Base-by-base conservation (phyloP, 2,888 invertebrate species). In the Euclidia mi region DNA sequence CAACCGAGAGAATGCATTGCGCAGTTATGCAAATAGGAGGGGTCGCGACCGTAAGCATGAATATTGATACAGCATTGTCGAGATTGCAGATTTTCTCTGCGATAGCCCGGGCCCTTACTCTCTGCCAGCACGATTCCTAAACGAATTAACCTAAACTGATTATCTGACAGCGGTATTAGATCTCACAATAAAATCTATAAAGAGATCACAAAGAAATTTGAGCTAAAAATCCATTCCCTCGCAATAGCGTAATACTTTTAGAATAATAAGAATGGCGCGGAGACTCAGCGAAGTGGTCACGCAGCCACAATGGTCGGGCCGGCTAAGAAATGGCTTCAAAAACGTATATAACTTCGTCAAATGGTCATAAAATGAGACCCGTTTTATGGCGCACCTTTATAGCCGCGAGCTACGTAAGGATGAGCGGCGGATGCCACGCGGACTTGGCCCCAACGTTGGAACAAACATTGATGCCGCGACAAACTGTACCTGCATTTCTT, bases 31-130 rank as follows among this genome's bases (percentile, higher is more conserved):
- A 92, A 94, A 94, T 94, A 88, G 85, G 82, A 72, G 83, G 77
- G 93, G 93, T 93, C 94, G 91, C 92, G 93, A 92, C 92, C 93
- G 89, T 84, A 85, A 85, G 88, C 90, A 94, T 94, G 94, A 92
- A 94, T 94, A 94, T 94, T 94, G 94, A 94, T 93, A 93, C 88
- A 87, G 90, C 91, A 90, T 91, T 91, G 90, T 90, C 86, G 88
- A 88, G 91, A 93, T 93, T 87, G 83, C 88, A 89, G 93, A 93
- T 93, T 87, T 87, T 75, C 71, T 79, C 72, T 60, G 76, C 83
- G 92, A 93, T 92, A 92, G 85, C 82, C 81, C 78, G 76, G 73
- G 84, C 84, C 82, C 83, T 85, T 86, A 88, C 89, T 89, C 88
- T 86, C 85, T 82, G 84, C 82, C 73, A 74, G 88, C 92, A 92